Base-by-base conservation (phyloP, 2,888 invertebrate species). In the Brenthis daphne region DNA sequence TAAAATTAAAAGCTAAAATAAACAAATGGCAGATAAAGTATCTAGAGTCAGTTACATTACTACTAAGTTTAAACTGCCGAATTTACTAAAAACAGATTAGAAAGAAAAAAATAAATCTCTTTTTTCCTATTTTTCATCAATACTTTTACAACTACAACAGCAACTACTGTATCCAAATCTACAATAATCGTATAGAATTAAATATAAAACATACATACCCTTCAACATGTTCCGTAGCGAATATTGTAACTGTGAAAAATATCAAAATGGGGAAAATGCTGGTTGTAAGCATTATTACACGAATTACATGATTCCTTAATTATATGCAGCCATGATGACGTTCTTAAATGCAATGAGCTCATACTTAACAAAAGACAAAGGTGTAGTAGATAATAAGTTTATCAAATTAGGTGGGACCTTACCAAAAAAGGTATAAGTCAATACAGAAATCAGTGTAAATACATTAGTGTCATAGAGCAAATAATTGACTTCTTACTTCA, bases 361-460 rank as follows among this genome's bases (percentile, higher is more conserved):
- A 82, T 75, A 77, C 71, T 73, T 76, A 63, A 68, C 73, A 61
- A 74, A 79, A 82, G 81, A 85, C 83, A 82, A 83, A 82, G 82
- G 80, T 78, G 77, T 76, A 79, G 75, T 73, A 76, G 80, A 81
- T 81, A 82, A 73, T 77, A 69, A 65, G 71, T 74, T 85, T 90
- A 90, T 91, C 90, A 65, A 73, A 78, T 74, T 84, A 85, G 91
- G 87, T 82, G 86, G 84, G 89, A 78, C 86, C 69, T 64, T 64
- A 72, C 88, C 88, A 71, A 85, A 90, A 82, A 89, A 81, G 91
- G 92, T 78, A 78, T 82, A 78, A 77, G 83, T 79, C 87, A 89
- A 91, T 87, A 78, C 68, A 79, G 79, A 83, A 87, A 89, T 88
- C 88, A 85, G 83, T 86, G 84, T 85, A 82, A 84, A 86, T 80